These are phyloP conservation scores for Aphidius colemani DNA, from an alignment of 2,888 invertebrate genomes.

Conservation along the genomic window DNA sequence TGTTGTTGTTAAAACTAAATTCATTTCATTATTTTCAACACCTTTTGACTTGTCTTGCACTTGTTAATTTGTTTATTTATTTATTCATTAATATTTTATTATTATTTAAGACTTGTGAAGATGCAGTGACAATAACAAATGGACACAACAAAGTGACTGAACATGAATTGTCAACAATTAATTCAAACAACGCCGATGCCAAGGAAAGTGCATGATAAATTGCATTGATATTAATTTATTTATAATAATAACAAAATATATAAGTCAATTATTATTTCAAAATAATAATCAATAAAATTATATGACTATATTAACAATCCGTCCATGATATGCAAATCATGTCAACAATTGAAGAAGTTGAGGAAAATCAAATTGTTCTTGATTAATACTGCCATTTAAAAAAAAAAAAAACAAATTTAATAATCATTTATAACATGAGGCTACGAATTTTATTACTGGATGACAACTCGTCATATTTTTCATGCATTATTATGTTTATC, in stretches of 20 bases:
- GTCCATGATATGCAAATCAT: conserved; percentile 37
- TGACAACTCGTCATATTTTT: conserved; percentile 2
- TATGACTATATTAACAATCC: conserved; percentile 30
- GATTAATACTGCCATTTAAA: too few relatives aligned
- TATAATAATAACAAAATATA: too few relatives aligned
- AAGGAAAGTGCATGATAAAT: conserved; percentile 50
- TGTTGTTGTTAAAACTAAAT: background rate
- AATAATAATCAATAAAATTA: too few relatives aligned
- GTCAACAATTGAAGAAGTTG: too few relatives aligned
- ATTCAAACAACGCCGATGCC: conserved; percentile 41
- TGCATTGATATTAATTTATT: conserved; percentile 35
- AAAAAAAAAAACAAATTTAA: too few relatives aligned
- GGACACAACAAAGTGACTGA: conserved; percentile 49
- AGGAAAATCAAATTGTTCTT: too few relatives aligned
- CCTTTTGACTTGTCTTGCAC: background rate
- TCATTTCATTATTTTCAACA: background rate
- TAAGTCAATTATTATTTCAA: background rate
- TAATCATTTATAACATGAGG: too few relatives aligned
- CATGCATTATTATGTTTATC: conserved; percentile 8
- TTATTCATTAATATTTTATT: conserved; percentile 8
- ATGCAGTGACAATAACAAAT: conserved; percentile 47
- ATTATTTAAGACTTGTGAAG: conserved; percentile 57
- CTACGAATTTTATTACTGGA: background rate
- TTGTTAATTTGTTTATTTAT: background rate
- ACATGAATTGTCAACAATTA: conserved; percentile 54